A percentile compares a stretch with the other conserved stretches of the same genome.
Evolutionary conservation across 1,140 invertebrate species (phyloP).

Genomic region (Bombus cullumanus): DNA sequence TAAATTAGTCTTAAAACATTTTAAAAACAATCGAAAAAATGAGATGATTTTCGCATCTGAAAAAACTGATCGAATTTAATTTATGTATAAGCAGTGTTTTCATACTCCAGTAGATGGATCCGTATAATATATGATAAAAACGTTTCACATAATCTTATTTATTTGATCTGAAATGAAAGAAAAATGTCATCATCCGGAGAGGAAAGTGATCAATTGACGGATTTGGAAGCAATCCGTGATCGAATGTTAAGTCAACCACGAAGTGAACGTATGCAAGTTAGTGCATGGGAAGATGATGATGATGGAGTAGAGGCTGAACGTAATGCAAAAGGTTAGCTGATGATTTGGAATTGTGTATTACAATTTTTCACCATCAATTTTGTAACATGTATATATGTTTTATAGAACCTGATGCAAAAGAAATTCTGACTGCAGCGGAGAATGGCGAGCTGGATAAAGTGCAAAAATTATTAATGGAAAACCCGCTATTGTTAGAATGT

Average conservation of each 20-base stretch:
- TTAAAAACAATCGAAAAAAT: slow-evolving; percentile 26
- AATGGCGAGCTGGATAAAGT: slow-evolving; percentile 89
- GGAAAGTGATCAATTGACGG: slow-evolving; percentile 76
- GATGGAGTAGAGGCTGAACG: slow-evolving; percentile 81
- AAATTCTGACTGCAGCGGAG: slow-evolving; percentile 92
- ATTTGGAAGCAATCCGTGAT: slow-evolving; percentile 76
- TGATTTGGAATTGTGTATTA: neutral
- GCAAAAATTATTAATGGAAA: slow-evolving; percentile 84
- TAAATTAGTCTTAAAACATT: neutral
- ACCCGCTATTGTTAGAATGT: slow-evolving; percentile 87
- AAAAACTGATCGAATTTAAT: neutral
- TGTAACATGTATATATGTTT: neutral
- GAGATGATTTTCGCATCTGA: neutral
- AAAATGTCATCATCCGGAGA: slow-evolving; percentile 74
- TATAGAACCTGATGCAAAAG: slow-evolving; percentile 86
- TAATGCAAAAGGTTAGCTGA: slow-evolving; percentile 80
- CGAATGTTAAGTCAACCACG: slow-evolving; percentile 71
- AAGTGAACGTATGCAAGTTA: slow-evolving; percentile 80
- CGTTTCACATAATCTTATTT: neutral
- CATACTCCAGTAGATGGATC: slow-evolving; percentile 7
- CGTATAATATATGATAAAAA: neutral
- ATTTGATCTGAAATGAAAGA: neutral
- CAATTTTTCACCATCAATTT: neutral
- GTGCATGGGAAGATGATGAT: slow-evolving; percentile 84
- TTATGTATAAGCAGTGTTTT: neutral